These are phyloP conservation scores for Sebastes diploproa DNA, from an alignment of 2,797 vertebrate species.

Conservation along the genomic window DNA sequence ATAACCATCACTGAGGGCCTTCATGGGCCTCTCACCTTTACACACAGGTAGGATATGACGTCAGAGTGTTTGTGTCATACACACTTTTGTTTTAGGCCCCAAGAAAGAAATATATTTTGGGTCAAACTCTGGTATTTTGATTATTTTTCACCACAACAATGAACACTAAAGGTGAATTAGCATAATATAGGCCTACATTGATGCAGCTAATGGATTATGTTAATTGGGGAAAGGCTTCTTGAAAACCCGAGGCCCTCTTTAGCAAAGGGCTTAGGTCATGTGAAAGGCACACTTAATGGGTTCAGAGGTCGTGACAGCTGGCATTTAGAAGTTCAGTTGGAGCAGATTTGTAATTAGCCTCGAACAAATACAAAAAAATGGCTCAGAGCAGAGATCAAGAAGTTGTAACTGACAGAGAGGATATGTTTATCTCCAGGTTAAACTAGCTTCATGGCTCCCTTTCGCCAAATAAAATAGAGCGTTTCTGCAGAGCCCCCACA, in stretches of 20 bases:
- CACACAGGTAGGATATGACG: too few species aligned
- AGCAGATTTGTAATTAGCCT: conserved; percentile 79
- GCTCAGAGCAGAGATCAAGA: conserved; percentile 50
- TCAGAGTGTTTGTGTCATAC: too few species aligned
- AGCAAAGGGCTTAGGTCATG: conserved; percentile 75
- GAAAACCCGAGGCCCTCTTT: conserved; percentile 65
- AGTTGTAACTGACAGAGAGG: conserved; percentile 38
- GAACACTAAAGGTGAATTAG: conserved; percentile 47
- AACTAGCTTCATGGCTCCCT: background rate
- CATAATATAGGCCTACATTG: conserved; percentile 68
- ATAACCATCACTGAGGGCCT: background rate
- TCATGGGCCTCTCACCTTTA: too few species aligned
- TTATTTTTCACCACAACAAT: conserved; percentile 57
- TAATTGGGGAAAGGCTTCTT: conserved; percentile 56
- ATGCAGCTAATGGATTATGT: conserved; percentile 79
- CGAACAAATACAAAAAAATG: conserved; percentile 67
- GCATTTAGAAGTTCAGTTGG: conserved; percentile 78
- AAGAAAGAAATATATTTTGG: background rate
- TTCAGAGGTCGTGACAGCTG: conserved; percentile 79
- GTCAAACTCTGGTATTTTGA: conserved; percentile 15
- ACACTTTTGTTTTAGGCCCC: too few species aligned
- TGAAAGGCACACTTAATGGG: conserved; percentile 82
- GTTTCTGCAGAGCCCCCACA: background rate
- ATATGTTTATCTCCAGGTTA: conserved; percentile 10
- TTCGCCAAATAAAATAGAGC: background rate